Evolutionary conservation across 2,888 invertebrate species (phyloP), one percentile per base, ranked within the genome.

Genomic region (Amphipyra tragopoginis): DNA sequence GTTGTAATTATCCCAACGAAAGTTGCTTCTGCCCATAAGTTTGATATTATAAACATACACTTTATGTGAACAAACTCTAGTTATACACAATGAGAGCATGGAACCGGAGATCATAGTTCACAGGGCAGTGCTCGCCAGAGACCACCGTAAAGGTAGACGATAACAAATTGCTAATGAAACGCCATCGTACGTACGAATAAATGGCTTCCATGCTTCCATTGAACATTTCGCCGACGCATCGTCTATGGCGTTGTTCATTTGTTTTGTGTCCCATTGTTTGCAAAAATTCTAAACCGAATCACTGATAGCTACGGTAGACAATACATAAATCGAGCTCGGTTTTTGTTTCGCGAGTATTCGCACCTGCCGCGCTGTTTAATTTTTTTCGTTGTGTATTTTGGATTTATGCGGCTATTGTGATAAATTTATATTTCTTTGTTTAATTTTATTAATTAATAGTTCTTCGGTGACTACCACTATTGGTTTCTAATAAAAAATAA

Each of bases 201-300:
- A 77, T 77, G 58, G 65, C 61, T 75, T 70, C 62, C 55, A 79
- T 77, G 47, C 43, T 72, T 50, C 55, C 55, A 76, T 63, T 59
- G 58, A 74, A 74, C 72, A 65, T 72, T 77, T 79, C 58, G 78
- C 67, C 65, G 62, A 77, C 68, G 65, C 72, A 77, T 58, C 57
- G 63, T 63, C 76, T 56, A 60, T 60, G 72, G n/a, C 54, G 64
- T 53, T 77, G 72, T 77, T 77, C 72, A 77, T 80, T 77, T 80
- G 67, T 69, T 72, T 69, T 52, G 65, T 54, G 63, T 64, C 54
- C 78, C 75, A 80, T 85, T 84, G 83, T 85, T 83, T 80, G 80
- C 73, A 70, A 81, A 83, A 80, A 81, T 80, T 80, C 78, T 77
- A 83, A 84, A 85, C 80, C 72, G 77, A 81, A 79, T 86, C 81